Percentiles rank a stretch among this genome's conserved stretches.
Conservation (phyloP, 2,888 invertebrate species). For the Pinctada fucata region DNA sequence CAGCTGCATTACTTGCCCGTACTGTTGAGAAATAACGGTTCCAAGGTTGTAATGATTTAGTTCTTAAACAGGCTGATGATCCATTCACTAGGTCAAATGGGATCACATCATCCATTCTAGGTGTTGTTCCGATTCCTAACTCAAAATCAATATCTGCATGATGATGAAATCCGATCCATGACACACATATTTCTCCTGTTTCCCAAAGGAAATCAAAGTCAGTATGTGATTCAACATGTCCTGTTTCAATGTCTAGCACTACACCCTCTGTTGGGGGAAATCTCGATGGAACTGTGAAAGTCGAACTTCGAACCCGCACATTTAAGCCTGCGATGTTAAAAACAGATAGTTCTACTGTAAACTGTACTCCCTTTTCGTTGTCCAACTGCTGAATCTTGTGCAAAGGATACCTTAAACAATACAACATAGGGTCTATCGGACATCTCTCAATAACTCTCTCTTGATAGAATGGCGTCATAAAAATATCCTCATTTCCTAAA, state of each 20-base stretch:
- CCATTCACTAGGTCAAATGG: not conserved
- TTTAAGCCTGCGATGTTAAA: constrained; percentile 49
- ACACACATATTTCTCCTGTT: constrained; percentile 14
- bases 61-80: not conserved
- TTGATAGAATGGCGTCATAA: constrained; percentile 3
- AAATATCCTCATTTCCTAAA: constrained; percentile 3
- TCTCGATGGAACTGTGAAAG: constrained; percentile 43
- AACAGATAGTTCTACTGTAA: constrained; percentile 32
- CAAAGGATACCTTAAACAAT: constrained; percentile 40
- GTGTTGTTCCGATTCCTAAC: constrained; percentile 28
- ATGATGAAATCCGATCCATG: constrained; percentile 40
- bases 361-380: constrained; percentile 30
- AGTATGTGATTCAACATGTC: not conserved
- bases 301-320: constrained; percentile 25
- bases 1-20: constrained; percentile 25
- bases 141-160: constrained; percentile 25
- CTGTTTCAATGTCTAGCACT: constrained; percentile 37
- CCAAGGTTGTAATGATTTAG: not conserved
- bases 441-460: not conserved
- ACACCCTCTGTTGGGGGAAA: constrained; percentile 50
- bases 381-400: constrained; percentile 39
- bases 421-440: not conserved
- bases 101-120: constrained; percentile 23
- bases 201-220: constrained; percentile 28
- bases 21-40: constrained; percentile 25